These are phyloP conservation scores for Coccyzus lansbergi DNA, from an alignment of 2,797 vertebrate genomes.

Conservation along the genomic window DNA sequence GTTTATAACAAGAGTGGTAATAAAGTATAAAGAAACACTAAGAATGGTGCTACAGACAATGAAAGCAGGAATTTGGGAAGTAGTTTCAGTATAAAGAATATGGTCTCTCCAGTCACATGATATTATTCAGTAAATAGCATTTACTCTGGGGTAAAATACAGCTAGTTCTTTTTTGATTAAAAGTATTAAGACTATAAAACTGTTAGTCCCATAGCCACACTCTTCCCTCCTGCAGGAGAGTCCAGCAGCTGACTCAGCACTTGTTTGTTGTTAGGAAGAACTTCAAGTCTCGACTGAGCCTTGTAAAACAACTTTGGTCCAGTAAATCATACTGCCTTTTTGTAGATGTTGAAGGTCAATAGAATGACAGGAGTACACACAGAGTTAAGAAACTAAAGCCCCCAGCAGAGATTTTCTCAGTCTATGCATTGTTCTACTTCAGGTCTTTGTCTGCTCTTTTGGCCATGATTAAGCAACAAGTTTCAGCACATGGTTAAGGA, in stretches of 20 bases:
- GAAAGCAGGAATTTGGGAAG: neutral
- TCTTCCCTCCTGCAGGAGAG: neutral
- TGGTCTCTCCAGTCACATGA: neutral
- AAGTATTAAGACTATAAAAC: neutral
- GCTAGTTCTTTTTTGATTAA: neutral
- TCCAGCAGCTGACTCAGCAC: conserved; percentile 30
- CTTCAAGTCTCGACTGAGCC: neutral
- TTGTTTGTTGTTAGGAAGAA: neutral
- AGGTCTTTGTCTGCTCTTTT: conserved; percentile 2
- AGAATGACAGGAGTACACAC: neutral
- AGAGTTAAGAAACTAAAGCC: neutral
- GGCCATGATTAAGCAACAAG: neutral
- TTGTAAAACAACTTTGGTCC: neutral
- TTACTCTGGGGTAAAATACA: neutral
- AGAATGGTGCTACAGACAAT: neutral
- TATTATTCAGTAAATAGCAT: neutral
- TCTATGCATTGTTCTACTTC: neutral
- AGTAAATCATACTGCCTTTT: conserved; percentile 30
- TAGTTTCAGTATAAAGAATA: neutral
- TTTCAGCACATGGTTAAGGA: neutral
- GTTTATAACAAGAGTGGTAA: neutral
- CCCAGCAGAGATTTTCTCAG: conserved; percentile 17
- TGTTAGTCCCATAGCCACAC: neutral
- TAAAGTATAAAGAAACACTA: neutral
- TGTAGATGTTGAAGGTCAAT: conserved; percentile 22